Evolutionary conservation across 2,888 invertebrate genomes (phyloP), one percentile per base, ranked within the genome.

Genomic region (Crematogaster levior): DNA sequence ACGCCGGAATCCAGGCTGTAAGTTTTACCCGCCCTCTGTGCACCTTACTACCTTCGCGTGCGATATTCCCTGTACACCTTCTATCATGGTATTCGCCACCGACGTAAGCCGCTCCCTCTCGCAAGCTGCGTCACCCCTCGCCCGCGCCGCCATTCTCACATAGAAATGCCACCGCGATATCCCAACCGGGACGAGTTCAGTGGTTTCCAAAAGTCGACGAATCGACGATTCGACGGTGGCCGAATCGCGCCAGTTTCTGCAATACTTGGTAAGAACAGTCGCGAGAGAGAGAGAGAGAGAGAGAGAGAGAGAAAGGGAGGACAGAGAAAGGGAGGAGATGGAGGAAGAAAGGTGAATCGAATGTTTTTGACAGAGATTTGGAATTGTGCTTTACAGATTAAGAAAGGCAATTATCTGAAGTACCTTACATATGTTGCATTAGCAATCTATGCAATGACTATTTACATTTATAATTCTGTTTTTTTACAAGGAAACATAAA

Each of bases 141-240:
- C 81, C 74, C 82, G 58, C 81, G 79, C 81, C 86, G 80, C 86
- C 80, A 87, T 86, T 84, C 87, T 87, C 81, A 79, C 84, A 80
- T 74, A 85, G 87, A 84, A 88, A 89, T 89, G 84, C 85, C 83
- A 80, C 68, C 80, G 66, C 81, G 68, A 77, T 84, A 90, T 89
- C 88, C 90, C 85, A 84, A 85, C 84, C 85, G 87, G 86, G 89
- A 89, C 90, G 90, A 85, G 91, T 91, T 91, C 91, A 90, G 88
- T 91, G 89, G 91, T 92, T 90, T 90, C 89, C 89, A 91, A 88
- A 89, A 92, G 90, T 90, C 86, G 86, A 86, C 84, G 85, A 88
- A 87, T 88, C 79, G 84, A 85, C 81, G 85, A 88, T 88, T 88
- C 82, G 84, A 84, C 87, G 65, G 80, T 60, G 72, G 65, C 43